A percentile compares a stretch with the other conserved stretches of the same genome.
phyloP scores from a whole-genome alignment of 1,140 invertebrate species.

The Brachionus rubens region DNA sequence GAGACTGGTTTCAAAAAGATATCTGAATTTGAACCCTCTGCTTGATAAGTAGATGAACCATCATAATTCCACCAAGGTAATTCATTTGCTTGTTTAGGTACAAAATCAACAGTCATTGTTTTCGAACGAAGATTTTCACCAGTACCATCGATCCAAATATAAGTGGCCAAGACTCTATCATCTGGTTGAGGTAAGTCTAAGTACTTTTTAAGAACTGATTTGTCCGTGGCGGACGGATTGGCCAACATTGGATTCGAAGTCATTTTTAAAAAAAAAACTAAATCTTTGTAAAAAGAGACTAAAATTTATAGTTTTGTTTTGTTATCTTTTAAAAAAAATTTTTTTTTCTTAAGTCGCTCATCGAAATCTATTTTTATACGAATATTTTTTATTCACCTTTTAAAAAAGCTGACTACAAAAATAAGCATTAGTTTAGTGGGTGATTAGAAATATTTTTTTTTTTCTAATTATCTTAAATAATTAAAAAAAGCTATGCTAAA shows the following conservation, averaged over 20 bases:
- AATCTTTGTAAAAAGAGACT: too few relatives aligned
- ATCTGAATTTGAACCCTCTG: conserved; percentile 71
- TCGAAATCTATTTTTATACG: too few relatives aligned
- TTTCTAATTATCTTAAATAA: too few relatives aligned
- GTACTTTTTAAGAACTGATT: conserved; percentile 34
- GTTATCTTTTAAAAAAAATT: too few relatives aligned
- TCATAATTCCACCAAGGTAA: conserved; percentile 92
- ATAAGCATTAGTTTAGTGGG: too few relatives aligned
- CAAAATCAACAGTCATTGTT: conserved; percentile 75
- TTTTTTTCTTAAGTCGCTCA: too few relatives aligned
- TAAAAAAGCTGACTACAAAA: too few relatives aligned
- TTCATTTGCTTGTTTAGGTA: conserved; percentile 74
- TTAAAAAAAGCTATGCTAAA: too few relatives aligned
- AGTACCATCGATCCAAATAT: conserved; percentile 93
- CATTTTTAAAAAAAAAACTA: too few relatives aligned
- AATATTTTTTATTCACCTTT: too few relatives aligned
- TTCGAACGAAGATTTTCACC: conserved; percentile 82
- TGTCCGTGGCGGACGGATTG: conserved; percentile 43
- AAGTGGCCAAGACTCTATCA: conserved; percentile 56
- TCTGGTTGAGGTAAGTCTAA: conserved; percentile 34
- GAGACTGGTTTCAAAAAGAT: conserved; percentile 80
- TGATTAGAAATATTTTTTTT: too few relatives aligned
- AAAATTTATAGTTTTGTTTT: too few relatives aligned
- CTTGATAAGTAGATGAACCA: conserved; percentile 70
- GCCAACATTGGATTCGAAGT: conserved; percentile 48